These are phyloP conservation scores for Dasypogon diadema DNA, from an alignment of 2,888 invertebrate genomes.

Conservation along the genomic window DNA sequence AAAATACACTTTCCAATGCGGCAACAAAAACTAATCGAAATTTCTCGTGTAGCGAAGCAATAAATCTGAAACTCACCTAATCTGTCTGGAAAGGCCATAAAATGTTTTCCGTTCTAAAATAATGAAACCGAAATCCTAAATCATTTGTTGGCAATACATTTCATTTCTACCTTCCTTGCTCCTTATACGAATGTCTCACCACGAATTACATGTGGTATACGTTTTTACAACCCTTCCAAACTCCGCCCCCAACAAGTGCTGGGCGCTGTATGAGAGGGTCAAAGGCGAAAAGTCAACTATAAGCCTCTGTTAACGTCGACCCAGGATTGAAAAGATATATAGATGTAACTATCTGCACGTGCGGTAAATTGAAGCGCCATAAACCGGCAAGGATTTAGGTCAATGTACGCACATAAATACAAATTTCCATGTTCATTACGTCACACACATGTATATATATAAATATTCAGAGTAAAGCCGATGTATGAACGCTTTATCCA, in stretches of 20 bases:
- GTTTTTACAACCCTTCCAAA: conserved; percentile 21
- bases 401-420: conserved; percentile 39
- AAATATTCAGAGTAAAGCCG: conserved; percentile 24
- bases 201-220: conserved; percentile 34
- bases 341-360: conserved; percentile 23
- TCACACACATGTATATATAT: conserved; percentile 1
- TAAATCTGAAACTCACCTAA: conserved; percentile 42
- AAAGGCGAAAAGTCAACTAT: conserved; percentile 44
- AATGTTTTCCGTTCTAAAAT: conserved; percentile 29
- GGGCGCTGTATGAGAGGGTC: neutral
- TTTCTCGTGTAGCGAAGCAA: conserved; percentile 13
- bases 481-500: conserved; percentile 34
- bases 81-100: conserved; percentile 44
- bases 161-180: conserved; percentile 11
- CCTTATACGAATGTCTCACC: conserved; percentile 4
- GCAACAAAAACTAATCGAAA: conserved; percentile 5
- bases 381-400: conserved; percentile 33
- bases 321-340: conserved; percentile 39
- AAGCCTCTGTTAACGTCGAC: conserved; percentile 45
- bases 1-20: neutral
- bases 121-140: conserved; percentile 39
- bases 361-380: conserved; percentile 24
- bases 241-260: conserved; percentile 21
- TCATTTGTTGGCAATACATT: conserved; percentile 23
- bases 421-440: conserved; percentile 36